Evolutionary conservation across 2,888 invertebrate genomes (phyloP).

Genomic region (Ectropis crepuscularia): DNA sequence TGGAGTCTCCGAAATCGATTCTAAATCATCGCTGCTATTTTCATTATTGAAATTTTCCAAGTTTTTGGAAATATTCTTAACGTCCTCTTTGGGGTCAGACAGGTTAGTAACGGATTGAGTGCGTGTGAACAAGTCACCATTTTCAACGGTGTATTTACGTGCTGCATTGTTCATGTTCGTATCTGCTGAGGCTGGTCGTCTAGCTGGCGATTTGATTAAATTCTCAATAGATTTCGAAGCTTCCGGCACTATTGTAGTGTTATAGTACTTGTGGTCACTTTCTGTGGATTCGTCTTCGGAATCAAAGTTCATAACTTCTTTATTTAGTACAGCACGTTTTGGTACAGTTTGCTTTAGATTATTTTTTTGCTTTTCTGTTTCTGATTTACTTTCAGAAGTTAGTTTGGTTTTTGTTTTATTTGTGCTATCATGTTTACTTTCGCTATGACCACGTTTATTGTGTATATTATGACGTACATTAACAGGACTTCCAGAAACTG

Average conservation of each 20-base stretch:
- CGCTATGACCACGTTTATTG: conserved; percentile 21
- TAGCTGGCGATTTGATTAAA: conserved; percentile 70
- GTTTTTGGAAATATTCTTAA: conserved; percentile 26
- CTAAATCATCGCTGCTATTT: conserved; percentile 59
- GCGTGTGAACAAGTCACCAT: conserved; percentile 50
- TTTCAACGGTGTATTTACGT: conserved; percentile 51
- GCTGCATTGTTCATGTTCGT: conserved; percentile 49
- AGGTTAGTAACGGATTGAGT: conserved; percentile 62
- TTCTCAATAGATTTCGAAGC: conserved; percentile 63
- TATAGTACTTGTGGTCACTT: conserved; percentile 56
- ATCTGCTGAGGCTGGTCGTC: conserved; percentile 64
- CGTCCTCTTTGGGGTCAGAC: conserved; percentile 40
- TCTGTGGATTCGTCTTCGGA: conserved; percentile 53
- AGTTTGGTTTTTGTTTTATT: conserved; percentile 30
- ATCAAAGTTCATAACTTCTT: conserved; percentile 37
- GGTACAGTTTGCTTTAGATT: conserved; percentile 11
- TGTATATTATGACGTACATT: conserved; percentile 41
- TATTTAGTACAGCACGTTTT: conserved; percentile 25
- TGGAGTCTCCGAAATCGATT: conserved; percentile 55
- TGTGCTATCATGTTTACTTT: conserved; percentile 9
- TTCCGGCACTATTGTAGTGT: conserved; percentile 47
- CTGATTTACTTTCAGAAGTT: conserved; percentile 15
- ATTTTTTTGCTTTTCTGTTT: conserved; percentile 17
- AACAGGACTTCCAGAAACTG: conserved; percentile 58
- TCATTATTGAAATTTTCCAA: conserved; percentile 37